Base-by-base conservation (phyloP, 2,113 vertebrate genomes). In the Esox niger region DNA sequence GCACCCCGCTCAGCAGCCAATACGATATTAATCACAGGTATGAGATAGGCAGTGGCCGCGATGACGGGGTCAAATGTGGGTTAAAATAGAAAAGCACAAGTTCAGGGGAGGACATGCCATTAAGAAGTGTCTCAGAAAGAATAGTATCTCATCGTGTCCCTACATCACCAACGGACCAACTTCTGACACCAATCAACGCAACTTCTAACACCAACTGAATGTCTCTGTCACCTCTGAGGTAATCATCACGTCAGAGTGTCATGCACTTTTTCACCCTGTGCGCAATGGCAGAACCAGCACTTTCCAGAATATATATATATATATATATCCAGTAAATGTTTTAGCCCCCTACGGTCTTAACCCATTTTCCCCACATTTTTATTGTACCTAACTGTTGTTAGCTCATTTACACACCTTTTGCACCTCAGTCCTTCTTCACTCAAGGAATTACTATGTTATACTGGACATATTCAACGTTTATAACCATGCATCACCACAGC, bases 1-100 rank as follows among this genome's bases (percentile, higher is more conserved):
- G 27, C 8, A 30, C 35, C 33, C 33, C 68, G 47, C 30, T 26
- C 32, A 3, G 13, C 23, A 60, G 7, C 0, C 11, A 62, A 64
- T 73, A 66, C 69, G 56, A 70, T 74, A 83, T 76, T 76, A 79
- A 81, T 82, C 70, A 78, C 61, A 76, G 68, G 66, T 73, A 62
- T 65, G 64, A 43, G 13, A 43, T 10, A 15, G 13, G 38, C 13
- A 43, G 38, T 43, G 13, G 38, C 13, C 17, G 15, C 17, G 13
- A 15, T 43, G 38, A 43, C 35, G 17, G 1, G 47, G n/a, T 17
- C n/a, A 2, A 21, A 1, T 6, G n/a, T 17, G 47, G 7, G 47
- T 17, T 11, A 52, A 52, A 21, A n/a, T 21, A 21, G 47, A 21
- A 52, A 17, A 21, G 20, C n/a, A 21, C 21, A 15, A 52, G 17